Conservation (phyloP, 2,888 invertebrate genomes). For the Prosopocoilus inquinatus region DNA sequence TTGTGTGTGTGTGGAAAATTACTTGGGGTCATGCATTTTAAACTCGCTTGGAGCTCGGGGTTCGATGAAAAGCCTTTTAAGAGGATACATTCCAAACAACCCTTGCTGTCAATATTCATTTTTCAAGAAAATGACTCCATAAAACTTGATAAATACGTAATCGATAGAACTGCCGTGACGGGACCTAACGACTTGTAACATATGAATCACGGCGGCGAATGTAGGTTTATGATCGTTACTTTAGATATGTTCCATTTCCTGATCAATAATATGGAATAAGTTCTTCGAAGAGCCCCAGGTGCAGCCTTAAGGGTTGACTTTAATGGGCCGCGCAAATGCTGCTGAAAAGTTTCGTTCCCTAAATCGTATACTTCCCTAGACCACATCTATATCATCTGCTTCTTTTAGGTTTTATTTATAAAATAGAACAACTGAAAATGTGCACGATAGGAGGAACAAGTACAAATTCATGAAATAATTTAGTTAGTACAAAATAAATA, state of each 20-base stretch:
- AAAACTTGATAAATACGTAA: slow-evolving; percentile 46
- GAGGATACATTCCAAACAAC: slow-evolving; percentile 23
- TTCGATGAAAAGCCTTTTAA: slow-evolving; percentile 6
- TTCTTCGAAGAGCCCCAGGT: not conserved
- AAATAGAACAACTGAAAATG: too few relatives aligned
- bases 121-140: slow-evolving; percentile 48
- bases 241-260: slow-evolving; percentile 26
- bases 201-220: slow-evolving; percentile 39
- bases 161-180: slow-evolving; percentile 40
- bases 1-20: not conserved
- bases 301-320: too few relatives aligned
- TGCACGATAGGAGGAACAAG: too few relatives aligned
- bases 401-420: too few relatives aligned
- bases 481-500: too few relatives aligned
- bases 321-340: too few relatives aligned
- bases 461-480: too few relatives aligned
- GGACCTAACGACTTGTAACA: slow-evolving; percentile 45
- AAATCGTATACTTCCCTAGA: too few relatives aligned
- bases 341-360: too few relatives aligned
- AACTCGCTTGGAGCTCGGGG: not conserved
- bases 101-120: slow-evolving; percentile 48
- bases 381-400: too few relatives aligned
- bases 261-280: slow-evolving; percentile 25
- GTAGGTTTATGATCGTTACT: slow-evolving; percentile 40
- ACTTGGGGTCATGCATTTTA: not conserved